Evolutionary conservation across 2,797 vertebrate species (phyloP), one percentile per base, ranked within the genome.

Genomic region (Notolepis coatsorum): DNA sequence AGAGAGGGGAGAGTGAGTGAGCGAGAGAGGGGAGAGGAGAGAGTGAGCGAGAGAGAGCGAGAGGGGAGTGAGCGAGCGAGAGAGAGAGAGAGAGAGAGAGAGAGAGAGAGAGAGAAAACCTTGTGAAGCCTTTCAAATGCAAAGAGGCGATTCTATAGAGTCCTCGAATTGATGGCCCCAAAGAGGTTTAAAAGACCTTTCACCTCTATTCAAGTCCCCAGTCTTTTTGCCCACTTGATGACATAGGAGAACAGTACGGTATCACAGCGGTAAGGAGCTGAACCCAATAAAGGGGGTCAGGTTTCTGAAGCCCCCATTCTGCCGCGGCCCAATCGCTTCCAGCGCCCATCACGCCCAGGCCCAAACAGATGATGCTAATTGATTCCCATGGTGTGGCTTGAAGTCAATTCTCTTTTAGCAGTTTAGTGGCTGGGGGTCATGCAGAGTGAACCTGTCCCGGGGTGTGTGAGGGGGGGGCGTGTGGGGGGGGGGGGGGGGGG

Each of bases 111-210:
- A 88, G 68, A 86, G 85, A 93, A 93, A 88, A 93, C 58, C 83
- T 91, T 91, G n/a, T n/a, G 93, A 95, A 94, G 94, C 93, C 90
- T 96, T 99, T 98, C 94, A 97, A 92, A 98, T 98, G 96, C 92
- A 96, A 96, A 98, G 81, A 89, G 60, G 64, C 50, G 55, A 85
- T 88, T 92, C 92, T 92, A 91, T 87, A 90, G 92, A 93, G 92
- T 91, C 82, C 82, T 88, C 88, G 89, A 95, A 97, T 94, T 97
- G 96, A 96, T 93, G 94, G 93, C 86, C 88, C 94, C 93, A 97
- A 96, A 96, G 95, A 94, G 94, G 91, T 94, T 95, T 95, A 92
- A 96, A 95, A 91, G 89, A 92, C 92, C 88, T 94, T 93, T 96
- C 92, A 92, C 92, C 88, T 93, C 94, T 94, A 96, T 97, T 96